Evolutionary conservation across 2,888 invertebrate species (phyloP).

Genomic region (Phalangium opilio): DNA sequence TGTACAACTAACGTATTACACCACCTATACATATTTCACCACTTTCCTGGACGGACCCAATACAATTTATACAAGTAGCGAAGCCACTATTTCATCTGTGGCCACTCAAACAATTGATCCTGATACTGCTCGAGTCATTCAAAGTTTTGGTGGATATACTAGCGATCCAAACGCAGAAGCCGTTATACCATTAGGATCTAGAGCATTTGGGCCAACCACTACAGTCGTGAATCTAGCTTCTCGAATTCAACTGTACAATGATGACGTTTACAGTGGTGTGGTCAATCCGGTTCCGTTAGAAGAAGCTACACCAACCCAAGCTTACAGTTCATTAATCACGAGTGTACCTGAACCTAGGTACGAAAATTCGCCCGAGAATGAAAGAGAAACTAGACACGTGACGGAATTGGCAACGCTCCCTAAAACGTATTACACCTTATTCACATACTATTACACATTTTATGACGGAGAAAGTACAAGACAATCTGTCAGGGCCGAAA

Average conservation of each 20-base stretch:
- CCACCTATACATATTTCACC: conserved; percentile 22
- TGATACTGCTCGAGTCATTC: conserved; percentile 9
- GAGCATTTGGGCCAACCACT: conserved; percentile 14
- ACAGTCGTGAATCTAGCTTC: conserved; percentile 22
- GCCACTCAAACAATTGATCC: conserved; percentile 16
- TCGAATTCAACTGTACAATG: conserved; percentile 17
- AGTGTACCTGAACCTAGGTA: neutral
- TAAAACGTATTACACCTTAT: conserved; percentile 18
- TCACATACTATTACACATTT: conserved; percentile 21
- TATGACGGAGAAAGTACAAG: conserved; percentile 17
- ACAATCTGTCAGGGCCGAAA: conserved; percentile 19
- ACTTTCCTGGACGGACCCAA: conserved; percentile 22
- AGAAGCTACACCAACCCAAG: no score
- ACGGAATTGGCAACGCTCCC: conserved; percentile 12
- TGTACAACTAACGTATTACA: conserved; percentile 20
- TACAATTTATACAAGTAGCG: conserved; percentile 18
- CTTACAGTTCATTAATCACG: neutral
- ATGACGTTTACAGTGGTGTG: conserved; percentile 16
- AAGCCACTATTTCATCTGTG: conserved; percentile 17
- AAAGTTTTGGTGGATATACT: conserved; percentile 11
- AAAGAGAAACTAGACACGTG: conserved; percentile 6
- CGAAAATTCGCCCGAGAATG: neutral
- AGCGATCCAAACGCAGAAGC: conserved; percentile 2
- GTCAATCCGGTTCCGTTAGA: neutral
- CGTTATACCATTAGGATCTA: conserved; percentile 11